A percentile compares a stretch with the other conserved stretches of the same genome.
Conservation (phyloP, 2,797 vertebrate genomes). For the Potorous gilbertii region DNA sequence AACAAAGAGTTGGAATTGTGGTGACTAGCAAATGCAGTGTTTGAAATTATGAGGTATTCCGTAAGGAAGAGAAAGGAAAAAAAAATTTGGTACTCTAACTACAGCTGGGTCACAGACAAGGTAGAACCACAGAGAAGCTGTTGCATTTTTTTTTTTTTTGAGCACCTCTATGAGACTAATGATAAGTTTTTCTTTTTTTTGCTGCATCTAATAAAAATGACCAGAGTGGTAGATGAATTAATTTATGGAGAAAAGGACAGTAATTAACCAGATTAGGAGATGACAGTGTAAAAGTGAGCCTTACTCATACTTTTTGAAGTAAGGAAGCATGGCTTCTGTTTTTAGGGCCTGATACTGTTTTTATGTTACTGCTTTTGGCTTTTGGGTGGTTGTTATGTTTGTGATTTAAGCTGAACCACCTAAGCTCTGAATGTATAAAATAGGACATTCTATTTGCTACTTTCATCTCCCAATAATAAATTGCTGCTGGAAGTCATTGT, state of each 20-base stretch:
- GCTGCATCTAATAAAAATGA: conserved; percentile 52
- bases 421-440: conserved; percentile 19
- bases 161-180: conserved; percentile 44
- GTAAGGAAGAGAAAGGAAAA: conserved; percentile 56
- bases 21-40: not conserved
- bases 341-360: conserved; percentile 49
- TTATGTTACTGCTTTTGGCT: conserved; percentile 60
- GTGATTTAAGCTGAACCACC: conserved; percentile 53
- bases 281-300: conserved; percentile 35
- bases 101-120: conserved; percentile 39
- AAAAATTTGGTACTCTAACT: conserved; percentile 29
- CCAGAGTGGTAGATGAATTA: conserved; percentile 42
- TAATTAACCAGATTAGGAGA: conserved; percentile 40
- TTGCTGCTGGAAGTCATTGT: conserved; percentile 43
- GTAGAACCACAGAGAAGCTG: conserved; percentile 56
- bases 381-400: conserved; percentile 53
- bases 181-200: conserved; percentile 59
- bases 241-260: conserved; percentile 60
- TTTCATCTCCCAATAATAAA: conserved; percentile 16
- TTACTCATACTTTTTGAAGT: not conserved
- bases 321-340: conserved; percentile 54
- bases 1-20: not conserved
- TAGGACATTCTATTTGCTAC: conserved; percentile 30
- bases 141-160: conserved; percentile 6
- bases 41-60: conserved; percentile 36